These are phyloP conservation scores for Eumacrocentrus americanus DNA, from an alignment of 2,888 invertebrate genomes.

Conservation along the genomic window DNA sequence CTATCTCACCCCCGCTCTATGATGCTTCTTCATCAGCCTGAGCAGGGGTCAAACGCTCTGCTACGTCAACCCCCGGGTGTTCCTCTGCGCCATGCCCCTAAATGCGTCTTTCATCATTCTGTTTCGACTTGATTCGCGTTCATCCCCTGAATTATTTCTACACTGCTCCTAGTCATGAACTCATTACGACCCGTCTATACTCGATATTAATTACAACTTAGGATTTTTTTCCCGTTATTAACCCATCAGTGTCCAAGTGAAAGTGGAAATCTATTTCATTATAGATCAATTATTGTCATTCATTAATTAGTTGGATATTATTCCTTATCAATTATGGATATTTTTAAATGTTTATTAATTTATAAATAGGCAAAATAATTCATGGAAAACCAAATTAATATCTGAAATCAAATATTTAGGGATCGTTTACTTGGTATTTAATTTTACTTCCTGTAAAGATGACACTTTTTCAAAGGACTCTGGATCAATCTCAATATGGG, in stretches of 20 bases:
- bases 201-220: background rate
- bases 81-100: slow-evolving; percentile 39
- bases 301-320: too few species aligned
- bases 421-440: too few species aligned
- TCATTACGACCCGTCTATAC: background rate
- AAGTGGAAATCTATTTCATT: too few species aligned
- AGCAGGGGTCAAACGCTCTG: slow-evolving; percentile 60
- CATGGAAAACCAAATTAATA: too few species aligned
- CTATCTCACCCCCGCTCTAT: slow-evolving; percentile 30
- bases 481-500: too few species aligned
- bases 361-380: too few species aligned
- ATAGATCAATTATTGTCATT: too few species aligned
- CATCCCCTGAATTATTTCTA: slow-evolving; percentile 59
- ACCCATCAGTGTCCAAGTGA: background rate
- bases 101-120: slow-evolving; percentile 60
- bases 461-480: too few species aligned
- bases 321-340: too few species aligned
- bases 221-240: slow-evolving; percentile 2
- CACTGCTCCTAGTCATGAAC: slow-evolving; percentile 36
- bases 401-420: too few species aligned
- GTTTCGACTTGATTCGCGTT: slow-evolving; percentile 58
- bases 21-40: slow-evolving; percentile 36
- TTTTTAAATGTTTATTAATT: too few species aligned
- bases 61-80: slow-evolving; percentile 42
- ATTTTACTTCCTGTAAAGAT: too few species aligned